Evolutionary conservation across 2,797 vertebrate species (phyloP), one percentile per base, ranked within the genome.

Genomic region (Triplophysa bombifrons): DNA sequence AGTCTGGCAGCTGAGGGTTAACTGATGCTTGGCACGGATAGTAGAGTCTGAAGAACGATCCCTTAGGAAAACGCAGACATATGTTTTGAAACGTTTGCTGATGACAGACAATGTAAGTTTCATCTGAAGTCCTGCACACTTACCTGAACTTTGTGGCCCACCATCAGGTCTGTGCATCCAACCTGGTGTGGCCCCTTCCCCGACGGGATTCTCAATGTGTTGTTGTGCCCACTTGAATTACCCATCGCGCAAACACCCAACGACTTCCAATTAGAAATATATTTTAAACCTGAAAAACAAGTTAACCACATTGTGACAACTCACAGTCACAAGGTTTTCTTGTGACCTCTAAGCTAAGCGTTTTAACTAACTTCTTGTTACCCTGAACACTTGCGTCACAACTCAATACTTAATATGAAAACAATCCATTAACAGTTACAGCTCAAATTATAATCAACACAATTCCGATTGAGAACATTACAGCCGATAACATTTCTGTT

Each of bases 111-210:
- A 22, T 16, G 2, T 0, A 41, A 61, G 22, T 19, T 13, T 16
- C 4, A 27, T 14, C 22, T 60, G 56, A 60, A 67, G 6, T n/a
- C 17, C 10, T 27, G 25, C 34, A 11, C 14, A 60, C 76, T 80
- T 90, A 97, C 98, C 95, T 96, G 86, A 48, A 78, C 70, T 3
- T 92, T 94, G 78, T 96, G 90, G 81, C 94, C 93, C 87, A 93
- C 93, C 97, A 99, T 99, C 85, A 98, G 87, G 83, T 99, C 98
- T 0, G 95, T 94, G 78, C 96, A 98, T 58, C 98, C 97, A 67
- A 98, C 96, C 0, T 88, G 64, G 41, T 96, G 87, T 0, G 95
- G 93, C 1, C 98, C 98, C 68, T 95, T 97, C 69, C 94, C 94
- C 75, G 85, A 65, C 12, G 97, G 97, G 82, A 99, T 97, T 84